Percentiles rank a stretch among this genome's conserved stretches.
Evolutionary conservation across 2,113 vertebrate species (phyloP).

Genomic region (Colossoma macropomum): DNA sequence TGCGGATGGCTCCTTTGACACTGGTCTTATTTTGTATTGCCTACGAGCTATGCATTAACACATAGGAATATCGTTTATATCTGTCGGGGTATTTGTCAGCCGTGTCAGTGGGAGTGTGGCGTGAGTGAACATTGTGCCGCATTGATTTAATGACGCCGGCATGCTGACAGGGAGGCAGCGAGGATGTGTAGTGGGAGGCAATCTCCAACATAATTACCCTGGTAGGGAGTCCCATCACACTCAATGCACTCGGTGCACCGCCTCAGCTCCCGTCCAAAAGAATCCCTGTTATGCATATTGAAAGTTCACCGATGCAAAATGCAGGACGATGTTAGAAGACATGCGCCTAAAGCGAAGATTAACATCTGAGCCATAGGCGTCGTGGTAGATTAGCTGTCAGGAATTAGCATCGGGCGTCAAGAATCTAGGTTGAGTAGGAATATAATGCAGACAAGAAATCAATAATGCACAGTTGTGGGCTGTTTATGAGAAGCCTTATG

Average conservation of each 20-base stretch:
- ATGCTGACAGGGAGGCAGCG: constrained; percentile 32
- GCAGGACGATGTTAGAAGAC: constrained; percentile 12
- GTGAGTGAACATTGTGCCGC: constrained; percentile 36
- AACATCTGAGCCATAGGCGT: not conserved
- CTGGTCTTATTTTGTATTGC: too few species aligned
- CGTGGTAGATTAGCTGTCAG: not conserved
- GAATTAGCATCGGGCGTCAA: not conserved
- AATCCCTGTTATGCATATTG: not conserved
- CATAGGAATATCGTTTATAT: not conserved
- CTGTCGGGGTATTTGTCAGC: not conserved
- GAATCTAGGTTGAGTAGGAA: not conserved
- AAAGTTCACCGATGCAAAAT: constrained; percentile 22
- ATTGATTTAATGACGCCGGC: constrained; percentile 48
- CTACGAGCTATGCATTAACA: constrained; percentile 2
- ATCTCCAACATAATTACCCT: constrained; percentile 57
- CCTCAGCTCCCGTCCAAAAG: constrained; percentile 7
- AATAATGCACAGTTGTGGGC: constrained; percentile 3
- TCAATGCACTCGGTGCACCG: constrained; percentile 44
- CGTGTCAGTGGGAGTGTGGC: constrained; percentile 25
- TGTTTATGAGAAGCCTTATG: constrained; percentile 1
- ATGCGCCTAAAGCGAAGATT: constrained; percentile 6
- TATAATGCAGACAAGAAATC: not conserved
- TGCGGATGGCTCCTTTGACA: not conserved
- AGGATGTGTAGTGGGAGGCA: constrained; percentile 43
- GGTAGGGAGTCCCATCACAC: constrained; percentile 41